Evolutionary conservation across 30 jellyfish, hydroid and myxozoan species (phyloP), one percentile per base, ranked within the genome.

Genomic region (Turritopsis rubra): DNA sequence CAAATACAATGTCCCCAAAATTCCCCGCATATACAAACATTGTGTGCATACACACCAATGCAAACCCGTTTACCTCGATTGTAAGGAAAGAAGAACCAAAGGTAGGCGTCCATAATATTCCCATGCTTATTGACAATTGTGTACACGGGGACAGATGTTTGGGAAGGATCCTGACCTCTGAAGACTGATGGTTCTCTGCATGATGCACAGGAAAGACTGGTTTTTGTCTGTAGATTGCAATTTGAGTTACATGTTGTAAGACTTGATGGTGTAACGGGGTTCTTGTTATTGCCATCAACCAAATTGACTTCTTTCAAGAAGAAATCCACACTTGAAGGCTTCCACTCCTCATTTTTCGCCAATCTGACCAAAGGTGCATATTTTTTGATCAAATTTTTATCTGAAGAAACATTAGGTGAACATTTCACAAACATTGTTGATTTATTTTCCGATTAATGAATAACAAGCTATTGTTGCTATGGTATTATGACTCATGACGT

Each of bases 11-110:
- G 27, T 18, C 83, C 52, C 54, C 27, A 28, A 1, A 28, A 1
- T 21, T 28, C 8, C 5, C 60, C 60, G 18, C 52, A 74, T 1
- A 24, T 28, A 79, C 95, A 87, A 26, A 20, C 13, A 0, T 52
- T 29, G 30, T 54, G 7, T 25, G 41, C 25, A 7, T 65, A 78
- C 0, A 23, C 79, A 22, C 95, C 95, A 9, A 87, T 22, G 83
- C 95, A 87, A 26, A 75, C 95, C 5, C 52, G 31, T 79, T 87
- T 87, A 7, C 95, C 95, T 0, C 72, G 71, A 70, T 87, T 87
- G 90, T 87, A 87, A 5, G 95, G 95, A 54, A 1, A 87, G 79
- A 87, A 87, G 27, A 83, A 86, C 86, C 84, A 87, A 70, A 81
- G 75, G 72, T 72, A 18, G 54, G 83, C 75, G 71, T 81, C 90